phyloP scores from a whole-genome alignment of 37 sponge, comb jelly and placozoan species.

The Axinella damicornis region DNA sequence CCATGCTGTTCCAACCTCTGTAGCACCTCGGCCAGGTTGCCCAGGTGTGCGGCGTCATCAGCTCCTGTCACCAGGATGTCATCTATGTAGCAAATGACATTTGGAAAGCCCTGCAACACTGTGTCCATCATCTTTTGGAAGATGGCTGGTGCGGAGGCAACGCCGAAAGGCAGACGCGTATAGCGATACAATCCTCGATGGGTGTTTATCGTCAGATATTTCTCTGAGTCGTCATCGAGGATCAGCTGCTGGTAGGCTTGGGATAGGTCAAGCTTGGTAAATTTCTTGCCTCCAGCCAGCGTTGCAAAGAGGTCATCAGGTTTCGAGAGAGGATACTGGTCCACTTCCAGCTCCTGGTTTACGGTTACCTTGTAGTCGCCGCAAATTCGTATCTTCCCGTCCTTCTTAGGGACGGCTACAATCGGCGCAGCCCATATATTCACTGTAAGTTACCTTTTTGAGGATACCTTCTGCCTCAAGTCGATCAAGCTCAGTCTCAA shows the following conservation, averaged over 20 bases:
- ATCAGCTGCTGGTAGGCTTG: slow-evolving; percentile 48
- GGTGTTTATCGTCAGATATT: slow-evolving; percentile 33
- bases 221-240: slow-evolving; percentile 19
- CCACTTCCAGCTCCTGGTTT: slow-evolving; percentile 28
- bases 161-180: slow-evolving; percentile 12
- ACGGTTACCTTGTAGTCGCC: slow-evolving; percentile 55
- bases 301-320: slow-evolving; percentile 34
- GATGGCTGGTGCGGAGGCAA: slow-evolving; percentile 16
- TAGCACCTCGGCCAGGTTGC: slow-evolving; percentile 24
- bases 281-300: slow-evolving; percentile 42
- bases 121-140: slow-evolving; percentile 16
- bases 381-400: slow-evolving; percentile 35
- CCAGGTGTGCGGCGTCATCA: slow-evolving; percentile 36
- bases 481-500: slow-evolving; percentile 12
- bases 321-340: slow-evolving; percentile 47
- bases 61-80: slow-evolving; percentile 33
- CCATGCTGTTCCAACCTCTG: slow-evolving; percentile 5
- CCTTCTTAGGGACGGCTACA: slow-evolving; percentile 46
- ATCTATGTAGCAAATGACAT: slow-evolving; percentile 33
- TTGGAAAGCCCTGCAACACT: slow-evolving; percentile 19
- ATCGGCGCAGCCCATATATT: slow-evolving; percentile 68
- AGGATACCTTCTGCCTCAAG: slow-evolving; percentile 30
- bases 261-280: slow-evolving; percentile 50
- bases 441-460: slow-evolving; percentile 3
- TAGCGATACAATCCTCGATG: slow-evolving; percentile 46